Evolutionary conservation across 1,140 invertebrate species (phyloP).

Genomic region (Pseudomyrmex concolor): DNA sequence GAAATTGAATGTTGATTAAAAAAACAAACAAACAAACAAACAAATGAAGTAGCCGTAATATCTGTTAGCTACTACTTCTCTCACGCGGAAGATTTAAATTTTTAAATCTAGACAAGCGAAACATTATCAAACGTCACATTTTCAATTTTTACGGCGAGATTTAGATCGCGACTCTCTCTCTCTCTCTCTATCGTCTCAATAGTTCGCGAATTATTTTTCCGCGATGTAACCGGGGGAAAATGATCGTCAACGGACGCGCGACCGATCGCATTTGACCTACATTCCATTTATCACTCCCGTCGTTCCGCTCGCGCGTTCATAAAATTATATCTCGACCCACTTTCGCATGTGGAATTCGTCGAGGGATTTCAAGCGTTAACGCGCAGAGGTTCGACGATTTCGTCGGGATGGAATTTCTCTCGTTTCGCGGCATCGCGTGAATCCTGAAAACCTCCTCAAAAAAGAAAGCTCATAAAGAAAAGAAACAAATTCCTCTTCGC

Average conservation of each 20-base stretch:
- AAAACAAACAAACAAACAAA: too few species aligned
- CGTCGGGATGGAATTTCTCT: slow-evolving; percentile 38
- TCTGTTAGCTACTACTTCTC: not conserved
- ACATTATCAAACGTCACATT: not conserved
- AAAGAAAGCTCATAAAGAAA: not conserved
- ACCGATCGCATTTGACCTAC: slow-evolving; percentile 50
- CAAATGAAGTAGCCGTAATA: not conserved
- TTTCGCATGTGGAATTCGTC: slow-evolving; percentile 38
- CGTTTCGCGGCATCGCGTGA: slow-evolving; percentile 27
- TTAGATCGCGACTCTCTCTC: slow-evolving; percentile 29
- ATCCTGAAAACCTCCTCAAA: slow-evolving; percentile 13
- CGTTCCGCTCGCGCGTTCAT: slow-evolving; percentile 47
- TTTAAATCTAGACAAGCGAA: slow-evolving; percentile 25
- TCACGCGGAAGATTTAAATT: slow-evolving; percentile 9
- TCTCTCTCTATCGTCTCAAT: slow-evolving; percentile 19
- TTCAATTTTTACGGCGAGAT: slow-evolving; percentile 36
- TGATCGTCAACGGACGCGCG: slow-evolving; percentile 63
- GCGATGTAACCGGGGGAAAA: slow-evolving; percentile 30
- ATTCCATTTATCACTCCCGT: slow-evolving; percentile 60
- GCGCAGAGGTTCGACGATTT: slow-evolving; percentile 45
- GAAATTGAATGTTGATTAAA: not conserved
- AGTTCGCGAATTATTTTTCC: slow-evolving; percentile 48
- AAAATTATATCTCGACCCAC: slow-evolving; percentile 64
- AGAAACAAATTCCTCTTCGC: slow-evolving; percentile 20
- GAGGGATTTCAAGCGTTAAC: slow-evolving; percentile 56